Conservation (phyloP, 2,113 vertebrate species). For the Tragulus kanchil region DNA sequence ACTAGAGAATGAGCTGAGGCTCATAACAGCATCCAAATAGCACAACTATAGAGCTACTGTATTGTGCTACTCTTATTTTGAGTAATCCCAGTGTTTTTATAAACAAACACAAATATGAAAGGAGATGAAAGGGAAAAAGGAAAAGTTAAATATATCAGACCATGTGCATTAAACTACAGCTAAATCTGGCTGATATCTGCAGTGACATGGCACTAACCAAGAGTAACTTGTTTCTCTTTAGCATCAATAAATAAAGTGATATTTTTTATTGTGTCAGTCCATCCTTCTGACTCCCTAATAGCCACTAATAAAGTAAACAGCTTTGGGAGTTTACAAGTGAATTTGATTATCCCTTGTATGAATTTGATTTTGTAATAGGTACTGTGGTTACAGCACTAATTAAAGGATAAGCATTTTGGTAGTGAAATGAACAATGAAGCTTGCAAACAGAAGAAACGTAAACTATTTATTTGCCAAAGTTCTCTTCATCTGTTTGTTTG, state of each 20-base stretch:
- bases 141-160: background rate
- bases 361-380: background rate
- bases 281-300: background rate
- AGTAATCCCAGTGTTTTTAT: background rate
- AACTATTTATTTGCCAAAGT: background rate
- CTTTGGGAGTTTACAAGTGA: slow-evolving; percentile 47
- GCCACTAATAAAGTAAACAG: slow-evolving; percentile 48
- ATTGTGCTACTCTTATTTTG: background rate
- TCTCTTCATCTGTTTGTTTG: background rate
- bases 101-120: background rate
- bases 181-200: background rate
- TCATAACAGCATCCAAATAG: slow-evolving; percentile 54
- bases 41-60: background rate
- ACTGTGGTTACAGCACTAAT: slow-evolving; percentile 15
- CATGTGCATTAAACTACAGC: background rate
- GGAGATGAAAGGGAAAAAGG: background rate
- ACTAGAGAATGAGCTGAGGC: background rate
- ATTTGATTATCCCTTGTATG: slow-evolving; percentile 54
- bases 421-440: slow-evolving; percentile 25
- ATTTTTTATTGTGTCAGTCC: slow-evolving; percentile 46
- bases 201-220: background rate
- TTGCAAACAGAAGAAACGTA: slow-evolving; percentile 21
- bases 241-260: slow-evolving; percentile 27
- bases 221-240: slow-evolving; percentile 41
- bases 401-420: slow-evolving; percentile 38